These are phyloP conservation scores for Carettochelys insculpta DNA, from an alignment of 2,113 vertebrate genomes.

Conservation along the genomic window DNA sequence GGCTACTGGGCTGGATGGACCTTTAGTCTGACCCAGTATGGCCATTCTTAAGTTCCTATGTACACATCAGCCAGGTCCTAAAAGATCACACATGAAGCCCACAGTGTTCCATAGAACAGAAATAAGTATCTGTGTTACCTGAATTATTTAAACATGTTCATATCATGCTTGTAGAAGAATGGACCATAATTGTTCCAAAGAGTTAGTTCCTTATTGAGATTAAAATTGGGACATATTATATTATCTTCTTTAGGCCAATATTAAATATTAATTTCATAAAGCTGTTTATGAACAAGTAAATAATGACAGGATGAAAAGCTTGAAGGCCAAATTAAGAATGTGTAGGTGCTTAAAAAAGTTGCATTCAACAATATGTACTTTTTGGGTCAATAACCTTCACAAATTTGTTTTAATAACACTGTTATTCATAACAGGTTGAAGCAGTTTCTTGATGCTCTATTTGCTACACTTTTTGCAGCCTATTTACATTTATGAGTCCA, in stretches of 20 bases:
- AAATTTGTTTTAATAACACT: not conserved
- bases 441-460: not conserved
- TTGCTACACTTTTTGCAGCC: not conserved
- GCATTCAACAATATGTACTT: not conserved
- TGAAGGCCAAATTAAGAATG: not conserved
- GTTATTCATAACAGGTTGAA: not conserved
- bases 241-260: not conserved
- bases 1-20: no score
- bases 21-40: no score
- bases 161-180: not conserved
- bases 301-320: not conserved
- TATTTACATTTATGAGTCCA: not conserved
- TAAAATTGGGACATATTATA: not conserved
- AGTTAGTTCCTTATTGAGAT: not conserved
- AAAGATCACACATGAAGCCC: not conserved
- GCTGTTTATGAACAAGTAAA: not conserved
- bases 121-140: not conserved
- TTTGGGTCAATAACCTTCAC: not conserved
- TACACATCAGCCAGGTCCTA: not conserved
- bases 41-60: no score
- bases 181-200: not conserved
- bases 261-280: conserved; percentile 39
- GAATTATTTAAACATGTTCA: not conserved
- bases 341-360: not conserved
- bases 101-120: not conserved